phyloP scores from a whole-genome alignment of 1,140 invertebrate genomes.

The Gryllus bimaculatus region DNA sequence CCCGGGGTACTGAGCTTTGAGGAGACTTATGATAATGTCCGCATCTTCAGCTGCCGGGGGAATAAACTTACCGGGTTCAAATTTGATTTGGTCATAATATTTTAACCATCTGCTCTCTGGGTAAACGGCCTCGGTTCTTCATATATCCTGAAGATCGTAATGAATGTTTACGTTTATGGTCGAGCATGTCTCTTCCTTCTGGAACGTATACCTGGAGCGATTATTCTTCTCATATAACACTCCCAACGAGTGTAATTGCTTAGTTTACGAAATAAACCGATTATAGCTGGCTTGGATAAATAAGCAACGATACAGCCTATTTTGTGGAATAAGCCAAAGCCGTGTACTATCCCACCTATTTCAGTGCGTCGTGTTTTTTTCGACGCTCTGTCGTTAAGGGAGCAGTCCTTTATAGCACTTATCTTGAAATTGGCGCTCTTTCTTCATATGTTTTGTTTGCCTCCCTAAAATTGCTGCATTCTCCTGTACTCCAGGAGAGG shows the following conservation, averaged over 20 bases:
- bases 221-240: background rate
- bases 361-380: too few relatives aligned
- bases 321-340: background rate
- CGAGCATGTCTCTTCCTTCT: background rate
- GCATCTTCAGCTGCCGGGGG: too few relatives aligned
- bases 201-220: background rate
- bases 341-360: too few relatives aligned
- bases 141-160: background rate
- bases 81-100: slow-evolving; percentile 1
- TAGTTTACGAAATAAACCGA: background rate
- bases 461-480: too few relatives aligned
- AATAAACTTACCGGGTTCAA: background rate
- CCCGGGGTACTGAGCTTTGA: too few relatives aligned
- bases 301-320: background rate
- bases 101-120: background rate
- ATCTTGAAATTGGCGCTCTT: too few relatives aligned
- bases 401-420: too few relatives aligned
- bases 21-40: too few relatives aligned
- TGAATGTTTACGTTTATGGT: background rate
- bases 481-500: too few relatives aligned
- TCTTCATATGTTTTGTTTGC: too few relatives aligned
- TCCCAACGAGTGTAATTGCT: background rate
- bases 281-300: background rate
- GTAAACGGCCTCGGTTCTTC: background rate
- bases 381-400: too few relatives aligned